Conservation (phyloP, 2,888 invertebrate species). For the Spatulosminthurus flaviceps region DNA sequence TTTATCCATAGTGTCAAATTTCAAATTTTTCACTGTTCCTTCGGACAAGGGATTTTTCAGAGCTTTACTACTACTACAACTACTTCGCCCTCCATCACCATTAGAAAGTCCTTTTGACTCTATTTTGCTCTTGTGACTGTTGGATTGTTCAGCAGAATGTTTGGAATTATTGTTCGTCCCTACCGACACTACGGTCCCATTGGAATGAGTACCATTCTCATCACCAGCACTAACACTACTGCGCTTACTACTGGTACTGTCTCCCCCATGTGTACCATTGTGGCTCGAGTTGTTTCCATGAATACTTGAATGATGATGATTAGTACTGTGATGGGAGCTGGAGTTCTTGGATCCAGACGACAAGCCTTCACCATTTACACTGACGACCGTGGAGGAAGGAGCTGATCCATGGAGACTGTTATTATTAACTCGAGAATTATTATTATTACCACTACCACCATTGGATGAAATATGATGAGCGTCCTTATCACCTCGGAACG, state of each 20-base stretch:
- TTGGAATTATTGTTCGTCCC: background rate
- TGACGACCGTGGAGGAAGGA: constrained; percentile 21
- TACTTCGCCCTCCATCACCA: background rate
- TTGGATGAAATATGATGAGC: background rate
- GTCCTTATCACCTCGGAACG: constrained; percentile 38
- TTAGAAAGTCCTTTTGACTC: background rate
- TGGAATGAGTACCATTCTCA: constrained; percentile 2
- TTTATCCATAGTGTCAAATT: constrained; percentile 3
- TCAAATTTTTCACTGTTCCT: background rate
- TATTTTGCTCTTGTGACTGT: background rate
- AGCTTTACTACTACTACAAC: too few relatives aligned
- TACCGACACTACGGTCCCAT: background rate
- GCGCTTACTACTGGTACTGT: constrained; percentile 23
- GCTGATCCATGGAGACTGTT: constrained; percentile 35
- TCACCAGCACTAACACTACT: constrained; percentile 24
- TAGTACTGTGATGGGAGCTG: constrained; percentile 2
- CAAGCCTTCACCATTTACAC: constrained; percentile 20
- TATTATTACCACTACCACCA: constrained; percentile 20
- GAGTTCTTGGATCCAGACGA: constrained; percentile 26
- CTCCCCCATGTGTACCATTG: background rate
- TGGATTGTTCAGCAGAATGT: background rate
- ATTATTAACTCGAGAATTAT: constrained; percentile 15
- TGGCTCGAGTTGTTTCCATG: constrained; percentile 30
- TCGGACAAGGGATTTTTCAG: background rate
- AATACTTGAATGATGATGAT: constrained; percentile 25